Evolutionary conservation across 2,113 vertebrate genomes (phyloP), one percentile per base, ranked within the genome.

Genomic region (Entelurus aequoreus): DNA sequence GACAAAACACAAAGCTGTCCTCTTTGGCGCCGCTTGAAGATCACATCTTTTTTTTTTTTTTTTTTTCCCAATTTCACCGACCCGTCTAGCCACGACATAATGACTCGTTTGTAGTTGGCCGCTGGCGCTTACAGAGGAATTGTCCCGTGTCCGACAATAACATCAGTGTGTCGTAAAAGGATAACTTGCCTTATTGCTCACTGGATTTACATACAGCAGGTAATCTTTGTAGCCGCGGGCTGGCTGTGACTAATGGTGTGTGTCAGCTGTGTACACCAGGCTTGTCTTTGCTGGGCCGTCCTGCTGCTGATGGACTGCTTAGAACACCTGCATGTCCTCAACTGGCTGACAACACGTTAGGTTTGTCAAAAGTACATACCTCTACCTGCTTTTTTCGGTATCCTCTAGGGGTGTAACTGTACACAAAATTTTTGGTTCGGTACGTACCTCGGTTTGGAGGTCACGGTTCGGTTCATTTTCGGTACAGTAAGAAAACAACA

Each of bases 201-300:
- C 63, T 79, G 65, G 83, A 86, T 86, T 84, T 86, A 85, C 82
- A 87, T 86, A 78, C 62, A 72, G 81, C 79, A 82, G 81, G 80
- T 84, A 80, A 83, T 85, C 75, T 54, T 63, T 54, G 61, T 64
- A 71, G 42, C 83, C 56, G 55, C 68, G 56, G 83, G 86, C 84
- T 66, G 61, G 74, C 61, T 65, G 54, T 84, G 85, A 85, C 81
- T 83, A 84, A 87, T 87, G 80, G 73, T 64, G 79, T 62, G 75
- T 86, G 84, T 87, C 85, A 83, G 63, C 72, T 52, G 55, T 62
- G 65, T 72, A 72, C 84, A 81, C 54, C 75, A 76, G 57, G 76
- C 69, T 72, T 83, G 80, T 83, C 75, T 86, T 83, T 69, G 69
- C 69, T 14, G 66, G 68, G 73, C 66, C 65, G 68, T 19, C 71